A percentile compares a stretch with the other conserved stretches of the same genome.
Conservation (phyloP, 1,140 invertebrate species). For the Bombus polaris region DNA sequence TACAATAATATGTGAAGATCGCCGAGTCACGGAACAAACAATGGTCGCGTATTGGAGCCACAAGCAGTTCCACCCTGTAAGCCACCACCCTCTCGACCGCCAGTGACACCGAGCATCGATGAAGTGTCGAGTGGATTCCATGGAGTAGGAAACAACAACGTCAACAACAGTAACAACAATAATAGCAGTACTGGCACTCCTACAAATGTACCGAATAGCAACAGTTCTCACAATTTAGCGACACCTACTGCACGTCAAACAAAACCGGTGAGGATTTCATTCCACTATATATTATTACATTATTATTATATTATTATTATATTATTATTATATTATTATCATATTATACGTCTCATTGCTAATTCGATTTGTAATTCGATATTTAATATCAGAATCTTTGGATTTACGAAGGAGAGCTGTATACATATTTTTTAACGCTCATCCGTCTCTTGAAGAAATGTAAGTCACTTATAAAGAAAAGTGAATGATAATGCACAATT, state of each 20-base stretch:
- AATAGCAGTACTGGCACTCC: conserved; percentile 64
- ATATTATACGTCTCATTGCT: background rate
- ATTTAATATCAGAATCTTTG: background rate
- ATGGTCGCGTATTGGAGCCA: conserved; percentile 71
- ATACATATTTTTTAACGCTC: no score
- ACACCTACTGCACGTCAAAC: conserved; percentile 73
- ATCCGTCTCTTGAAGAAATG: no score
- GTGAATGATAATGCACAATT: no score
- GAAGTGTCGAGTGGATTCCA: conserved; percentile 63
- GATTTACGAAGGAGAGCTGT: no score
- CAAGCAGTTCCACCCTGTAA: conserved; percentile 76
- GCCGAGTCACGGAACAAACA: conserved; percentile 73
- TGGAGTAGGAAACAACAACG: conserved; percentile 54
- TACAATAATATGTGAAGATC: conserved; percentile 65
- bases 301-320: no score
- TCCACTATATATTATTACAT: background rate
- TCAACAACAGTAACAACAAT: conserved; percentile 60
- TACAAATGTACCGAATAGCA: conserved; percentile 75
- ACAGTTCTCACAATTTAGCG: conserved; percentile 73
- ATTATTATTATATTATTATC: background rate
- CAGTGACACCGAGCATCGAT: conserved; percentile 74
- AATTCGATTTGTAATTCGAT: background rate
- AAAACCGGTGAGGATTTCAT: conserved; percentile 67
- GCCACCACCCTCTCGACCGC: conserved; percentile 74
- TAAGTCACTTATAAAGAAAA: no score